Evolutionary conservation across 2,113 vertebrate genomes (phyloP), one percentile per base, ranked within the genome.

Genomic region (Podarcis muralis): DNA sequence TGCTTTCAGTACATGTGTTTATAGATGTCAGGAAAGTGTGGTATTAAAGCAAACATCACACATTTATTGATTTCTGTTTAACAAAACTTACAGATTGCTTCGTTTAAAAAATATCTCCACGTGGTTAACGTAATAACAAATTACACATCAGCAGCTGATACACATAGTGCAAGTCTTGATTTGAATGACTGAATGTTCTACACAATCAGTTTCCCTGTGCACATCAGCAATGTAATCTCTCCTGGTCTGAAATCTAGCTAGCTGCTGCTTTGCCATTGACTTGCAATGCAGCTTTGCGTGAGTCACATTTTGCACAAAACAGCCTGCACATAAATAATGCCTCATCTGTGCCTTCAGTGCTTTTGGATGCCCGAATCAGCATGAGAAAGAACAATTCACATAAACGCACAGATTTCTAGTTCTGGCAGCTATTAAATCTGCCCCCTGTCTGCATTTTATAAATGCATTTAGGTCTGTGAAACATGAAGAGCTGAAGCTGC

Each of bases 381-480:
- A 69, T 78, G 74, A 77, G 22, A 68, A 77, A 76, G 65, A 57
- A 84, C 25, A 84, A 35, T 78, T 57, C 72, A 43, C 59, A 69
- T 84, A 78, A 84, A 84, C 57, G 27, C 16, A 22, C 8, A 88
- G 40, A 68, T 78, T 37, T 78, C 30, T 69, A 37, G 65, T n/a
- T 5, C 43, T 71, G 62, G 74, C 37, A 88, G 30, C 40, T 9
- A 76, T 83, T 83, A 69, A 78, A 78, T 59, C 62, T 78, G 82
- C 43, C 81, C 69, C 65, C 48, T 83, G 59, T 77, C 23, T 81
- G 25, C 8, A 35, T 25, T 76, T 76, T 83, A 27, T 68, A 59
- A 68, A 83, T 83, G 40, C 25, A 68, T 88, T 83, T 88, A 69
- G 65, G 37, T 84, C 9, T 84, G n/a, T 48, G 43, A 88, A 35